phyloP scores from a whole-genome alignment of 1,140 invertebrate species.

The Wiebesia pumilae region DNA sequence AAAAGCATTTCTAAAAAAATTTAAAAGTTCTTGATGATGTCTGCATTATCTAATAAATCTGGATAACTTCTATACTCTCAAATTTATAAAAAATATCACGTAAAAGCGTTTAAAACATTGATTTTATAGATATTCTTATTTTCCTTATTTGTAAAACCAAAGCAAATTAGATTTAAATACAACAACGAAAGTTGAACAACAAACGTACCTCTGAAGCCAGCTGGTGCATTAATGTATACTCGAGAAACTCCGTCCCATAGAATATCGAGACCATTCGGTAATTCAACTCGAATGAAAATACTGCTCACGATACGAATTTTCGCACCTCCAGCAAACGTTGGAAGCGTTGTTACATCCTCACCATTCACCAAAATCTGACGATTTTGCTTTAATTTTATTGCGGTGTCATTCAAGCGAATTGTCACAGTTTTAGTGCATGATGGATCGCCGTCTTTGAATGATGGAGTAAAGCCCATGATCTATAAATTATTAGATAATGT shows the following conservation, averaged over 20 bases:
- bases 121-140: no score
- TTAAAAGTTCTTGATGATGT: no score
- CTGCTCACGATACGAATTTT: slow-evolving; percentile 76
- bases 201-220: slow-evolving; percentile 78
- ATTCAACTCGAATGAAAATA: slow-evolving; percentile 82
- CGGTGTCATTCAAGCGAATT: slow-evolving; percentile 73
- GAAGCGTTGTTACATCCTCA: slow-evolving; percentile 79
- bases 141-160: no score
- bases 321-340: slow-evolving; percentile 9
- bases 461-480: slow-evolving; percentile 79
- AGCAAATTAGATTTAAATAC: no score
- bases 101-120: no score
- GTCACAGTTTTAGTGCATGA: slow-evolving; percentile 87
- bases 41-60: no score
- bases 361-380: slow-evolving; percentile 82
- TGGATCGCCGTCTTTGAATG: slow-evolving; percentile 32
- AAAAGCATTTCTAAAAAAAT: no score
- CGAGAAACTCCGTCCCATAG: slow-evolving; percentile 90
- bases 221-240: slow-evolving; percentile 87
- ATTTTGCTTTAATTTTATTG: slow-evolving; percentile 84
- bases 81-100: no score
- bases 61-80: no score
- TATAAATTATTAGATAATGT: slow-evolving; percentile 55
- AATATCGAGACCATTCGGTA: slow-evolving; percentile 85
- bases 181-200: no score